A percentile compares a stretch with the other conserved stretches of the same genome.
Conservation (phyloP, 2,888 invertebrate genomes). For the Synergus laeviventris region DNA sequence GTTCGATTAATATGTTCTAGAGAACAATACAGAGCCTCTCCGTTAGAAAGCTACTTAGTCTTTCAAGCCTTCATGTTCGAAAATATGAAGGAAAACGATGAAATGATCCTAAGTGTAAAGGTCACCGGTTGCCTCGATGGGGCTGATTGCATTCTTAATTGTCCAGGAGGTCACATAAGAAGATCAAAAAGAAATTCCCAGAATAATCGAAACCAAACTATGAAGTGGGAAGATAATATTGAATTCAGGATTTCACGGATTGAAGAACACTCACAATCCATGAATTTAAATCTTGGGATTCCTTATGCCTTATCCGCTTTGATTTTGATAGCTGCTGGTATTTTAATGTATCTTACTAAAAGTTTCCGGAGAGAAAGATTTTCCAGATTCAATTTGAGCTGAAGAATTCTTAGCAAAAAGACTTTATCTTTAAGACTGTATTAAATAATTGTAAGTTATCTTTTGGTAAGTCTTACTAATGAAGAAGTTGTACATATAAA, state of each 20-base stretch:
- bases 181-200: slow-evolving; percentile 54
- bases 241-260: slow-evolving; percentile 57
- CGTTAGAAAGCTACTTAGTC: slow-evolving; percentile 65
- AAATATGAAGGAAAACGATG: slow-evolving; percentile 79
- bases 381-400: slow-evolving; percentile 4
- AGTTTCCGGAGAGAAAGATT: background rate
- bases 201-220: slow-evolving; percentile 56
- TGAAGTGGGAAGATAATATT: slow-evolving; percentile 64
- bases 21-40: slow-evolving; percentile 67
- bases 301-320: slow-evolving; percentile 11
- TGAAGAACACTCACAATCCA: slow-evolving; percentile 21
- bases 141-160: slow-evolving; percentile 76
- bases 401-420: background rate
- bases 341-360: background rate
- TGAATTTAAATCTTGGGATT: background rate
- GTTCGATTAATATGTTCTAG: slow-evolving; percentile 62
- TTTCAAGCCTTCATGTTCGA: slow-evolving; percentile 80
- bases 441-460: background rate
- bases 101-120: slow-evolving; percentile 78
- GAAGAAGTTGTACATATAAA: background rate
- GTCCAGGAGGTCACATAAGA: slow-evolving; percentile 60
- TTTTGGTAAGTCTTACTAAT: background rate
- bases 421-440: background rate
- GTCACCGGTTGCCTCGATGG: slow-evolving; percentile 79
- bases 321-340: background rate